These are phyloP conservation scores for Brachypodius melanocephalos DNA, from an alignment of 2,113 vertebrate genomes.

Conservation along the genomic window DNA sequence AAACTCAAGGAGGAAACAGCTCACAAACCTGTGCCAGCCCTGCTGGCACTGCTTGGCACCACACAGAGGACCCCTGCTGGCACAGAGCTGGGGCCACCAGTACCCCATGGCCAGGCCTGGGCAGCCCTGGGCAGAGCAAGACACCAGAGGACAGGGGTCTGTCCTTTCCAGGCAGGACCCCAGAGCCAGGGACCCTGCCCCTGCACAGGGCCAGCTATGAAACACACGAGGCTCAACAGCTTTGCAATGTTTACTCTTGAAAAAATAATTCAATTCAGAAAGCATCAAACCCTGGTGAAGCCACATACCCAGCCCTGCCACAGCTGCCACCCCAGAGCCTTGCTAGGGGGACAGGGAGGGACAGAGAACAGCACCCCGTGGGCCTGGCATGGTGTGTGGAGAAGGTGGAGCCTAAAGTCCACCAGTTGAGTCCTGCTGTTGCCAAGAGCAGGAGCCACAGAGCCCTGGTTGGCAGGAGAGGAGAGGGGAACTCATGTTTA, in stretches of 20 bases:
- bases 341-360: not conserved
- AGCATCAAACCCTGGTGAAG: not conserved
- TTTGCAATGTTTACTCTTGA: slow-evolving; percentile 59
- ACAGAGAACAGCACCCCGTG: fast-evolving
- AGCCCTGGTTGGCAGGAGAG: not conserved
- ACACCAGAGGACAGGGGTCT: not conserved
- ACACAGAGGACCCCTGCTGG: slow-evolving; percentile 42
- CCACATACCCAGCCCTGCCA: not conserved
- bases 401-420: not conserved
- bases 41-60: not conserved
- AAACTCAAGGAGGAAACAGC: not conserved
- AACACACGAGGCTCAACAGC: not conserved
- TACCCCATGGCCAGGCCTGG: not conserved
- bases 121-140: not conserved
- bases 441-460: not conserved
- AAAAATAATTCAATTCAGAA: slow-evolving; percentile 53
- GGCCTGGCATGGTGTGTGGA: fast-evolving
- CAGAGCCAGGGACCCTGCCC: not conserved
- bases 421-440: not conserved
- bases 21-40: not conserved
- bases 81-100: not conserved
- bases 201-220: fast-evolving
- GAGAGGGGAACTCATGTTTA: not conserved
- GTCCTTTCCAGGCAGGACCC: not conserved
- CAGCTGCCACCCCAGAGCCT: fast-evolving